phyloP scores from a whole-genome alignment of 1,140 invertebrate genomes.

The Atta texana region DNA sequence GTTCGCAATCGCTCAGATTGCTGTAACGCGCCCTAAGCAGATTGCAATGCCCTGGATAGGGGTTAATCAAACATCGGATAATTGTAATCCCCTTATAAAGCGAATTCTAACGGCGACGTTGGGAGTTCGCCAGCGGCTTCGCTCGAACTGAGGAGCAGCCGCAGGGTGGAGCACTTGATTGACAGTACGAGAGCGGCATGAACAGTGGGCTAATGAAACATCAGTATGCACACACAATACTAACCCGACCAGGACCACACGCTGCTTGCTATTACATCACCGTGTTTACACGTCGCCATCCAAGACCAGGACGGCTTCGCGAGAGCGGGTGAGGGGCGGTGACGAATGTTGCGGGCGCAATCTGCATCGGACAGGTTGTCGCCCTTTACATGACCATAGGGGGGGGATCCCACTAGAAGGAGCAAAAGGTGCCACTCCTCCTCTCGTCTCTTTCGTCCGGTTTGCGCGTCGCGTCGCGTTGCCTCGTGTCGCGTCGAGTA shows the following conservation, averaged over 20 bases:
- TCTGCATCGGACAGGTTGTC: conserved; percentile 68
- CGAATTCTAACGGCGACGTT: conserved; percentile 70
- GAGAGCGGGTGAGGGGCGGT: conserved; percentile 48
- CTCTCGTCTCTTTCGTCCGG: conserved; percentile 19
- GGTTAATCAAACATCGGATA: conserved; percentile 80
- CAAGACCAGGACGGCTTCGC: conserved; percentile 12
- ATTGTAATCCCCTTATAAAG: conserved; percentile 82
- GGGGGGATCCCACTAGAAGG: conserved; percentile 6
- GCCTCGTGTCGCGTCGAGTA: not conserved
- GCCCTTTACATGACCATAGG: conserved; percentile 49
- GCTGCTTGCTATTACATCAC: conserved; percentile 73
- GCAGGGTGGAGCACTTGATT: conserved; percentile 82
- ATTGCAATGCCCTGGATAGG: conserved; percentile 39
- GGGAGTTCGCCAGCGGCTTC: conserved; percentile 40
- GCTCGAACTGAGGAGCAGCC: conserved; percentile 72
- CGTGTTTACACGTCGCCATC: conserved; percentile 76
- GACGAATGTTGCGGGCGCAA: conserved; percentile 72
- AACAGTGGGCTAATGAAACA: conserved; percentile 85
- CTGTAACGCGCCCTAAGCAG: conserved; percentile 50
- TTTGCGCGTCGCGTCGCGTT: conserved; percentile 8
- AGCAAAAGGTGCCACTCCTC: conserved; percentile 45
- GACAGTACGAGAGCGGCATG: conserved; percentile 81
- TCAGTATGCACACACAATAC: conserved; percentile 83
- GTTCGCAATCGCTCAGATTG: conserved; percentile 12
- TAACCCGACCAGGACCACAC: conserved; percentile 47